Percentiles rank a stretch among this genome's conserved stretches.
These are phyloP conservation scores for Elegia similella DNA, from an alignment of 2,888 invertebrate genomes.

Conservation along the genomic window DNA sequence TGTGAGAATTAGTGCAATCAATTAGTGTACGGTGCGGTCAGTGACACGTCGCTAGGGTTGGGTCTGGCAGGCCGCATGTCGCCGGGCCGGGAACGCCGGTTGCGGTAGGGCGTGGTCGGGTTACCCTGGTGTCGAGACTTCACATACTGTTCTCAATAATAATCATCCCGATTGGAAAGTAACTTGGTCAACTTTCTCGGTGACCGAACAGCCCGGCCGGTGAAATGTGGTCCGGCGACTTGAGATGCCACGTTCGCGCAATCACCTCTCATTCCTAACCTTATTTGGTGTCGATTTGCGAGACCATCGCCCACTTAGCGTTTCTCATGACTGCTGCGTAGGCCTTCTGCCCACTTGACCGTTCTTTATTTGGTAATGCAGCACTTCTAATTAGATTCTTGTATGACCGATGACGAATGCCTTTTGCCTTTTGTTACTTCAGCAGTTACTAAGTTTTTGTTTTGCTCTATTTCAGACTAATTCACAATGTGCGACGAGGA, in stretches of 20 bases:
- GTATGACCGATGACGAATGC: constrained; percentile 22
- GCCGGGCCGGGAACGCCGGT: constrained; percentile 60
- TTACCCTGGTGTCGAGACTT: background rate
- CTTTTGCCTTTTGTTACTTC: constrained; percentile 16
- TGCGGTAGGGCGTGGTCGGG: constrained; percentile 81
- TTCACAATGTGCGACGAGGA: constrained; percentile 82
- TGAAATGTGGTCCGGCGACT: constrained; percentile 49
- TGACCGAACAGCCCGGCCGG: constrained; percentile 41
- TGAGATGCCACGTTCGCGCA: constrained; percentile 65
- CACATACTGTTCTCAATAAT: constrained; percentile 28
- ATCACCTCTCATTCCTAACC: constrained; percentile 52
- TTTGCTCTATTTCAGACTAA: constrained; percentile 61
- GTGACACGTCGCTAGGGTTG: constrained; percentile 63
- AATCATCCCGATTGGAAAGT: constrained; percentile 51
- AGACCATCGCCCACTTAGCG: constrained; percentile 53
- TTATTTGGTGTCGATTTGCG: constrained; percentile 67
- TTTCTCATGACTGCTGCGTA: constrained; percentile 46
- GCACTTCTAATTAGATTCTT: constrained; percentile 3
- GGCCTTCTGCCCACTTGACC: constrained; percentile 54
- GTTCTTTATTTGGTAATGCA: constrained; percentile 10
- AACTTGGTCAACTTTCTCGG: constrained; percentile 54
- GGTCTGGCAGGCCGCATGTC: constrained; percentile 36
- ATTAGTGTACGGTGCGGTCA: constrained; percentile 66
- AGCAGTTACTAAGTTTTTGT: constrained; percentile 21
- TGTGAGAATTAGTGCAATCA: constrained; percentile 51